Conservation (phyloP, 2,113 vertebrate genomes). For the Daphoenositta chrysoptera region DNA sequence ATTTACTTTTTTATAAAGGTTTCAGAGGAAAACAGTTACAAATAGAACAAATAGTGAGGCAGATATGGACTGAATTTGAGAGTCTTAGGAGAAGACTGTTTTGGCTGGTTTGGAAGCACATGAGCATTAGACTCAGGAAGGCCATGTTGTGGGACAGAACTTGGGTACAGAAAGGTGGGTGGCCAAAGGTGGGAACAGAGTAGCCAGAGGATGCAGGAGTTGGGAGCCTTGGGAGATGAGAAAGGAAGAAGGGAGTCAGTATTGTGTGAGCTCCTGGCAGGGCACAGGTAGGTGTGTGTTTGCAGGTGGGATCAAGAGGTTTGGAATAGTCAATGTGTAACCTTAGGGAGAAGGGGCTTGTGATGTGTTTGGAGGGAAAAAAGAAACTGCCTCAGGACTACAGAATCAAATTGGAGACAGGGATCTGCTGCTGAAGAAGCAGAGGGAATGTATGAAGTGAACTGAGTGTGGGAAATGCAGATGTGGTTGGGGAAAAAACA, state of each 20-base stretch:
- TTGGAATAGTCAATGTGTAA: neutral
- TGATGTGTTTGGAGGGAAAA: neutral
- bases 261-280: neutral
- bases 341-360: neutral
- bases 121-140: rapidly evolving
- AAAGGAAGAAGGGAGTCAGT: neutral
- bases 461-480: neutral
- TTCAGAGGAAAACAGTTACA: neutral
- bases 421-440: neutral
- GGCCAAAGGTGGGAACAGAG: neutral
- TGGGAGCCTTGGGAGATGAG: neutral
- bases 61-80: neutral
- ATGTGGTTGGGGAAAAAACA: neutral
- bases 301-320: neutral
- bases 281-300: neutral
- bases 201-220: neutral
- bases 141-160: rapidly evolving
- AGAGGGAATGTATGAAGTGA: neutral
- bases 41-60: neutral
- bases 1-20: neutral
- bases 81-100: neutral
- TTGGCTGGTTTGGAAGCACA: neutral
- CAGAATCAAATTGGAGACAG: neutral
- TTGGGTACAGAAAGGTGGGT: neutral
- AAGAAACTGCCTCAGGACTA: neutral